Conservation (phyloP, 1,140 invertebrate species). For the Solen grandis region DNA sequence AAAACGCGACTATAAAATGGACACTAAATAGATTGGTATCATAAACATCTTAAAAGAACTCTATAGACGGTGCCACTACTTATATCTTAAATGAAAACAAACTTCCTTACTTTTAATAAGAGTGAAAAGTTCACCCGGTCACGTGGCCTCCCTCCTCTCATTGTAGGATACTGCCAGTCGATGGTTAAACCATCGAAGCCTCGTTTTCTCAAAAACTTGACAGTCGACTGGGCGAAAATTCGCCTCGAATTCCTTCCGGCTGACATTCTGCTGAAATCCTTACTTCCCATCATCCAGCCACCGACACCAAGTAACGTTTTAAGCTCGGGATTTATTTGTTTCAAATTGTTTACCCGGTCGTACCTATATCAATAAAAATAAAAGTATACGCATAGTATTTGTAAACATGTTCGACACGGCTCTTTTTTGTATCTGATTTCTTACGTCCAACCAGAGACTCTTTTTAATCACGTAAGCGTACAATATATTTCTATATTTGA, state of each 20-base stretch:
- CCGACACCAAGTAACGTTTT: constrained; percentile 96
- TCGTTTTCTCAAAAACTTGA: constrained; percentile 94
- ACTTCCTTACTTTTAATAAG: constrained; percentile 73
- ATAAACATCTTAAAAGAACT: too few species aligned
- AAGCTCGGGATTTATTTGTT: constrained; percentile 93
- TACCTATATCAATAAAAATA: constrained; percentile 55
- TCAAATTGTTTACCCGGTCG: constrained; percentile 84
- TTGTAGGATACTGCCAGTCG: constrained; percentile 96
- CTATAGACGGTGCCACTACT: too few species aligned
- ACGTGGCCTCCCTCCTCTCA: constrained; percentile 78
- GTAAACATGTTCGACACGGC: neutral
- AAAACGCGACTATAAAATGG: too few species aligned
- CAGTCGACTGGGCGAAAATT: constrained; percentile 94
- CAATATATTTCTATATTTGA: too few species aligned
- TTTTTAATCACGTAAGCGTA: too few species aligned
- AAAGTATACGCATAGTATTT: constrained; percentile 1
- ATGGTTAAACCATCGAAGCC: constrained; percentile 98
- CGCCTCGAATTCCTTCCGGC: constrained; percentile 84
- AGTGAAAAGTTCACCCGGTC: constrained; percentile 82
- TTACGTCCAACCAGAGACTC: too few species aligned
- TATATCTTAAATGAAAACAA: too few species aligned
- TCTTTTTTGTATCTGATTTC: neutral
- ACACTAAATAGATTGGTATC: too few species aligned
- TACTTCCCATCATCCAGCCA: constrained; percentile 96
- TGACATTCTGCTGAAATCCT: constrained; percentile 87